These are phyloP conservation scores for Polyodon spathula DNA, from an alignment of 2,113 vertebrate species.

Conservation along the genomic window DNA sequence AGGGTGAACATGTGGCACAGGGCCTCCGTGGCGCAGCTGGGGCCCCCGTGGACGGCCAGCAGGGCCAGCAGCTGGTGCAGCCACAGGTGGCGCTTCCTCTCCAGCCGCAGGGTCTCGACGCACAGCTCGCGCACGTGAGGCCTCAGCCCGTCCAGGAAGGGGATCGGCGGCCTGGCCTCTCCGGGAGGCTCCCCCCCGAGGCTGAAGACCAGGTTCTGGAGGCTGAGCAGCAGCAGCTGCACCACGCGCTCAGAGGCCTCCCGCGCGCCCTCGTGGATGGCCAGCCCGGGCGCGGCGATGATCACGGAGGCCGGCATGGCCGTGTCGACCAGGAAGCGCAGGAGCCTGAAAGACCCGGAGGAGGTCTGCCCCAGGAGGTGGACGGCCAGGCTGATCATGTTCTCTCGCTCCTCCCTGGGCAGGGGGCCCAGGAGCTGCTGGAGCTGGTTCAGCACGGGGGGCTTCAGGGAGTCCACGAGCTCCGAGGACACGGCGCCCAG, in stretches of 20 bases:
- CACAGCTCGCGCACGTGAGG: slow-evolving; percentile 72
- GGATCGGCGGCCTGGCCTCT: slow-evolving; percentile 51
- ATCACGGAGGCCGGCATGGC: slow-evolving; percentile 82
- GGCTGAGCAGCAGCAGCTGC: slow-evolving; percentile 76
- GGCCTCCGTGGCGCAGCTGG: slow-evolving; percentile 73
- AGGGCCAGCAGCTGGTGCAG: slow-evolving; percentile 79
- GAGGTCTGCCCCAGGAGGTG: slow-evolving; percentile 85
- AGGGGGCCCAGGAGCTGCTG: slow-evolving; percentile 68
- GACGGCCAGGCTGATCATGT: slow-evolving; percentile 70
- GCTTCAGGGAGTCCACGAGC: slow-evolving; percentile 75
- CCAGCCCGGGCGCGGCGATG: slow-evolving; percentile 63
- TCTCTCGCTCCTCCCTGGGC: slow-evolving; percentile 77
- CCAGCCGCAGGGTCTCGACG: slow-evolving; percentile 68
- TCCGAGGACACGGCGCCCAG: slow-evolving; percentile 74
- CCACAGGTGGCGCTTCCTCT: slow-evolving; percentile 82
- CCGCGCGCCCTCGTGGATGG: slow-evolving; percentile 72
- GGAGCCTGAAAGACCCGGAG: slow-evolving; percentile 64
- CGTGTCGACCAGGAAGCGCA: slow-evolving; percentile 78
- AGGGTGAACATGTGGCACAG: slow-evolving; percentile 74
- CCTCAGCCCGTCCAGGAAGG: slow-evolving; percentile 77
- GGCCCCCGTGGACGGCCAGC: slow-evolving; percentile 70
- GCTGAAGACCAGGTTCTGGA: slow-evolving; percentile 83
- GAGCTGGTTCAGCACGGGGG: slow-evolving; percentile 72
- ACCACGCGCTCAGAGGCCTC: slow-evolving; percentile 84
- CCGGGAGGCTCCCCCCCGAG: slow-evolving; percentile 46